Evolutionary conservation across 2,888 invertebrate species (phyloP), one percentile per base, ranked within the genome.

Genomic region (Trichogramma dendrolimi): DNA sequence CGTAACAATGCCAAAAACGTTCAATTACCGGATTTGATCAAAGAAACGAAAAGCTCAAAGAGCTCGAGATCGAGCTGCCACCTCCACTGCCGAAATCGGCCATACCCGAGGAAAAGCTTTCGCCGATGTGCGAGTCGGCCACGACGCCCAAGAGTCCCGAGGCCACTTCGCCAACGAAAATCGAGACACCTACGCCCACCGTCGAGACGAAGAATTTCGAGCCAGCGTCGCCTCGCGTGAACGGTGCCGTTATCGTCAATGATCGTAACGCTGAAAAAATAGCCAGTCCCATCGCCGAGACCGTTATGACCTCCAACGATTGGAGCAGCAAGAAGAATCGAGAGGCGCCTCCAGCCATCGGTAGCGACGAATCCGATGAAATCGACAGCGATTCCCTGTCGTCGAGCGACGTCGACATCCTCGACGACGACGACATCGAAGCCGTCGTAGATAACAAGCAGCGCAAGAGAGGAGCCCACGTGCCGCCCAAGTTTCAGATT

Each of bases 401-500:
- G 67, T 84, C 80, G 71, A 73, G 71, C 46, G 76, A 79, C 4
- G 72, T 69, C 6, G 78, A 77, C 41, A 66, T 71, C 0, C 74
- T 71, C 10, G 69, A 71, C 8, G 70, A 74, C 41, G 72, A 77
- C 48, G 73, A 67, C 68, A 5, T 69, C 71, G 14, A 10, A 2
- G 8, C 7, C 14, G 8, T 11, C 27, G 27, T 27, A 27, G 27
- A 27, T 27, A 27, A 27, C 27, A 27, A 27, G 27, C 27, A 27
- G 27, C 27, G 27, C 27, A 27, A 27, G 27, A 27, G 27, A 27
- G 43, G 71, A 70, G 39, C 55, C 61, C 44, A 74, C 66, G 77
- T 82, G 52, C 78, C 83, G 4, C 87, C 91, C 0, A 82, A 89
- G 58, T 79, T 91, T 0, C 89, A 90, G 77, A 86, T 91, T 7